Percentiles rank a stretch among this genome's conserved stretches.
Evolutionary conservation across 1,140 invertebrate genomes (phyloP).

Genomic region (Telenomus remus): DNA sequence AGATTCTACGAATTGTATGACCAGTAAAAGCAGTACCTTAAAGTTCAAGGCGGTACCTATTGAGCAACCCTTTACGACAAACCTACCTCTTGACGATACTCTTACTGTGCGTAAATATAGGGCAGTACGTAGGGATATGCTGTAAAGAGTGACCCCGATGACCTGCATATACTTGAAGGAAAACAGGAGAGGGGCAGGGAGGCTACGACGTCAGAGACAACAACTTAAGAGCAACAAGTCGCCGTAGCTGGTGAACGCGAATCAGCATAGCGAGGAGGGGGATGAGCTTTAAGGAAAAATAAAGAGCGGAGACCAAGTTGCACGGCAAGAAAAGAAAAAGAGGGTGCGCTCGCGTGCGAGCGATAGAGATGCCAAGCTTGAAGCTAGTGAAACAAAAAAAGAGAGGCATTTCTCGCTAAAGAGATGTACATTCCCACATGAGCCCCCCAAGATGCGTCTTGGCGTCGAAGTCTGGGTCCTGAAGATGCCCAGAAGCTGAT

Average conservation of each 20-base stretch:
- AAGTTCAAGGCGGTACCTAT: constrained; percentile 48
- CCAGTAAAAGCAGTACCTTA: constrained; percentile 40
- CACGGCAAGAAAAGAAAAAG: constrained; percentile 25
- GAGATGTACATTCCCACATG: constrained; percentile 75
- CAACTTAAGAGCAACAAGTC: constrained; percentile 67
- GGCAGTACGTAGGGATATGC: constrained; percentile 59
- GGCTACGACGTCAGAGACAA: constrained; percentile 50
- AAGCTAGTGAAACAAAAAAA: constrained; percentile 37
- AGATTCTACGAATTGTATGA: no score
- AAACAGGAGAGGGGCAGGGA: constrained; percentile 23
- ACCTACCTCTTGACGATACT: constrained; percentile 53
- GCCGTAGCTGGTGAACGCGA: constrained; percentile 35
- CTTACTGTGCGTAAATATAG: constrained; percentile 63
- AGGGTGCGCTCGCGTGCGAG: constrained; percentile 18
- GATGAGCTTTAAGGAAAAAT: constrained; percentile 49
- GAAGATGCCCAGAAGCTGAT: constrained; percentile 75
- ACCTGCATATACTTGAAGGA: constrained; percentile 48
- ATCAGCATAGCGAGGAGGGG: constrained; percentile 29
- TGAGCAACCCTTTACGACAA: constrained; percentile 51
- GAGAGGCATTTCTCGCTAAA: constrained; percentile 64
- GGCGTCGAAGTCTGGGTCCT: constrained; percentile 64
- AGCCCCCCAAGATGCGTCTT: constrained; percentile 75
- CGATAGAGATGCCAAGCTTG: constrained; percentile 21
- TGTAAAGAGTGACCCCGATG: constrained; percentile 57
- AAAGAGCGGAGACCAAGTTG: constrained; percentile 48